These are phyloP conservation scores for Drosophila simulans DNA, from an alignment of 1,140 invertebrate species.

Conservation along the genomic window DNA sequence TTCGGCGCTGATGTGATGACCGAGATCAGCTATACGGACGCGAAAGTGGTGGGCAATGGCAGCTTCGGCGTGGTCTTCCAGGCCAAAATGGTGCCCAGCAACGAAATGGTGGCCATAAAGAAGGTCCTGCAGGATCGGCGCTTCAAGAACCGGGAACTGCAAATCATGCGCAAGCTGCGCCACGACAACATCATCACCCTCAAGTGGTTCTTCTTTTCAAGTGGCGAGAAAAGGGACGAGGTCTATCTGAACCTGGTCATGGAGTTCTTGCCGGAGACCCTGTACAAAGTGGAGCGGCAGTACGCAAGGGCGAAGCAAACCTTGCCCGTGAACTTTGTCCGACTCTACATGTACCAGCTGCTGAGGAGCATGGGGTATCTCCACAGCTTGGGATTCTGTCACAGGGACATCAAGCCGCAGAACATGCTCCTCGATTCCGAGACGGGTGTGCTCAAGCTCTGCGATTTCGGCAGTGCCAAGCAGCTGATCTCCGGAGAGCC, in stretches of 20 bases:
- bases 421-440: slow-evolving; percentile 98
- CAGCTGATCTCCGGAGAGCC: slow-evolving; percentile 98
- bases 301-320: slow-evolving; percentile 99
- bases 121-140: slow-evolving; percentile 99
- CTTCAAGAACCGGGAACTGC: slow-evolving; percentile 99
- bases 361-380: slow-evolving; percentile 99
- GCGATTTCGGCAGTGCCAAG: slow-evolving; percentile 99
- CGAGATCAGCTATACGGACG: slow-evolving; percentile 98
- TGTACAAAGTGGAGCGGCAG: slow-evolving; percentile 99
- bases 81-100: slow-evolving; percentile 96
- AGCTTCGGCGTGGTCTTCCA: slow-evolving; percentile 99
- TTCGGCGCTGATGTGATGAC: slow-evolving; percentile 96
- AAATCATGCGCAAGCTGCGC: slow-evolving; percentile 99
- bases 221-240: slow-evolving; percentile 99
- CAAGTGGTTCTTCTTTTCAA: slow-evolving; percentile 99
- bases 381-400: slow-evolving; percentile 98
- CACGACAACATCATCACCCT: slow-evolving; percentile 99
- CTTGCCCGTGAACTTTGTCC: slow-evolving; percentile 99
- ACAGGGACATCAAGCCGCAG: slow-evolving; percentile 99
- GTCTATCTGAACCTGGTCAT: slow-evolving; percentile 99
- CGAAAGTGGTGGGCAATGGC: slow-evolving; percentile 99
- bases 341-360: slow-evolving; percentile 99
- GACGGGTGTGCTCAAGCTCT: slow-evolving; percentile 98
- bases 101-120: slow-evolving; percentile 99
- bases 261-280: slow-evolving; percentile 99